These are phyloP conservation scores for Pammene aurita DNA, from an alignment of 2,888 invertebrate species.

Conservation along the genomic window DNA sequence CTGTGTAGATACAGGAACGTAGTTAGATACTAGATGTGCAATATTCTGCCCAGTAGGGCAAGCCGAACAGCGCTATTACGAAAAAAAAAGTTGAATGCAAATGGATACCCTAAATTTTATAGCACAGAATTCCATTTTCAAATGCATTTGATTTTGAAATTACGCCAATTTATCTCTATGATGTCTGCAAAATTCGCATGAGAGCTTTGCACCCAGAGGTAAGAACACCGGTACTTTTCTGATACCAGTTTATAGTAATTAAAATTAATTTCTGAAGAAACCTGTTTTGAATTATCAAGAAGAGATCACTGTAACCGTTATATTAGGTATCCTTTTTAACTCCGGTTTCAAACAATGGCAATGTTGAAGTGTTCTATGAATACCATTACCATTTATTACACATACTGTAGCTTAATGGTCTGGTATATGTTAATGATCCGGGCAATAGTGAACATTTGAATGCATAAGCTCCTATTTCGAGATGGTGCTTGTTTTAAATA, in stretches of 20 bases:
- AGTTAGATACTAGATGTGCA: no score
- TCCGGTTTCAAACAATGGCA: constrained; percentile 2
- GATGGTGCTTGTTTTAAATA: constrained; percentile 4
- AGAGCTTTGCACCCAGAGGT: background rate
- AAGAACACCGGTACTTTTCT: constrained; percentile 6
- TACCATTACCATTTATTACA: constrained; percentile 29
- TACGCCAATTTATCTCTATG: background rate
- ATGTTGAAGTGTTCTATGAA: constrained; percentile 27
- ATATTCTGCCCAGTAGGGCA: no score
- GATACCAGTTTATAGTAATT: constrained; percentile 25
- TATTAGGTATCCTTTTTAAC: constrained; percentile 4
- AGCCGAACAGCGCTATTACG: no score
- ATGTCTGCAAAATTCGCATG: background rate
- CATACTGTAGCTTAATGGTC: constrained; percentile 17
- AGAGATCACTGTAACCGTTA: background rate
- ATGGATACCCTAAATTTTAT: no score
- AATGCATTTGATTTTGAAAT: no score
- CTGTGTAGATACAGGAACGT: no score
- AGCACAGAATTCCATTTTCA: no score
- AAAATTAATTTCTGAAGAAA: background rate
- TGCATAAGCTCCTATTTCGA: constrained; percentile 17
- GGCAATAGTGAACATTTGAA: constrained; percentile 18
- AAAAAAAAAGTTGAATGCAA: no score
- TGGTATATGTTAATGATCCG: constrained; percentile 22
- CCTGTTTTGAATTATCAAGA: constrained; percentile 15